Base-by-base conservation (phyloP, 2,113 vertebrate species). In the Trochalopteron elliotii region DNA sequence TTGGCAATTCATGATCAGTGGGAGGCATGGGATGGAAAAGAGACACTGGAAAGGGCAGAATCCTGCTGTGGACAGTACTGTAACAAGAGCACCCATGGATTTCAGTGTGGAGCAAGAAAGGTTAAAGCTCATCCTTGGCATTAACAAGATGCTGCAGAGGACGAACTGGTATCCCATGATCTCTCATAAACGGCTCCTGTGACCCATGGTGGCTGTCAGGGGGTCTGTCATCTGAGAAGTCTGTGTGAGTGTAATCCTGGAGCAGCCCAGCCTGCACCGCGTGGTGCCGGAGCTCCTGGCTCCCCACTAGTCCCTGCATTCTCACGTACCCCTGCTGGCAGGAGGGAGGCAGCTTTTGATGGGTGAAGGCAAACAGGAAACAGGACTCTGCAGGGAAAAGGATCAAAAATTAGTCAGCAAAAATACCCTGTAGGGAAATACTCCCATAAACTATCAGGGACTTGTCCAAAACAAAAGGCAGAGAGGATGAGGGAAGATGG, bases 281-380 rank as follows among this genome's bases (percentile, higher is more conserved):
- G 0, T 97, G 97, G 30, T 84, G 97, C 93, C 53, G 67, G 42
- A 98, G 98, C 76, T 92, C 94, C 61, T 92, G 53, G 9, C 83
- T 97, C 20, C 95, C 98, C 60, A 97, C 0, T 0, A 99, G 97
- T 9, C 99, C 99, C 81, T 98, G 98, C 94, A 75, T 98, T 81
- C 94, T 97, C 76, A 98, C 8, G 53, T 99, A 99, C 7, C 99
- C 99, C 44, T 98, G 98, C 90, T 90, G 98, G 93, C 99, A 99
- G 94, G 98, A 99, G 78, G 98, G 97, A 8, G 99, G 99, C 63
- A 98, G 98, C 94, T 96, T 98, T 92, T 97, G 98, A 78, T 77
- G 98, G 13, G 98, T 99, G n/a, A 99, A 98, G 44, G 98, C 94
- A 35, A 98, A 98, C 52, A 97, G 98, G 97, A 99, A 99, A 93